Base-by-base conservation (phyloP, 2,113 vertebrate species). In the Prietella phreatophila region DNA sequence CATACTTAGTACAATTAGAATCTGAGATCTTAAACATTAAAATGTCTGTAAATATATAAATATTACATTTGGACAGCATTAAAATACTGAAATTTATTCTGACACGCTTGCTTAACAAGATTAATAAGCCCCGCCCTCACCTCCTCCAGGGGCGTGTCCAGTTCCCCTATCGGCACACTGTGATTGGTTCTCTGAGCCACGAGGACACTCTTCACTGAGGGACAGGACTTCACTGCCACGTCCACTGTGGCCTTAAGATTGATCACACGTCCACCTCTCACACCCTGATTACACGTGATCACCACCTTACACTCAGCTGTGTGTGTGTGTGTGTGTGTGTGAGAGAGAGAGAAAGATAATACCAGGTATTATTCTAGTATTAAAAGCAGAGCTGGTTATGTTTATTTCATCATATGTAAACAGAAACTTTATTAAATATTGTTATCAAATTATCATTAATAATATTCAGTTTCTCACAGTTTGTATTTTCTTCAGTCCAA, bases 291-390 rank as follows among this genome's bases (percentile, higher is more conserved):
- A 92, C 95, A 96, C 50, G 97, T 99, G 91, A 99, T 93, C 85
- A 98, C 94, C 50, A 95, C 97, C 93, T 96, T 97, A 93, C 97
- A 98, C 91, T 94, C 94, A 90, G 97, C 97, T 97, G 91, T 13
- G 80, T 67, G 39, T 76, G 60, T 27, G 67, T 4, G 84, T 20
- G 33, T 73, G 19, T 69, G n/a, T 39, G 30, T 73, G 33, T 4
- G 84, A 3, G 33, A 88, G 20, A 82, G 53, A 82, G 47, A 86
- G 42, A 80, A 27, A 81, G 5, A 84, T 39, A 27, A 81, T 33
- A 81, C 20, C n/a, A 33, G 53, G n/a, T 19, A 36, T 81, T 20
- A 11, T 11, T 33, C 33, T 10, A 17, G 7, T 27, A 14, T 50
- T 27, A n/a, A 78, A 27, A 27, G 25, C 3, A 73, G 33, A 39